These are phyloP conservation scores for Galagoides demidoff DNA, from an alignment of 2,797 vertebrate genomes.

Conservation along the genomic window DNA sequence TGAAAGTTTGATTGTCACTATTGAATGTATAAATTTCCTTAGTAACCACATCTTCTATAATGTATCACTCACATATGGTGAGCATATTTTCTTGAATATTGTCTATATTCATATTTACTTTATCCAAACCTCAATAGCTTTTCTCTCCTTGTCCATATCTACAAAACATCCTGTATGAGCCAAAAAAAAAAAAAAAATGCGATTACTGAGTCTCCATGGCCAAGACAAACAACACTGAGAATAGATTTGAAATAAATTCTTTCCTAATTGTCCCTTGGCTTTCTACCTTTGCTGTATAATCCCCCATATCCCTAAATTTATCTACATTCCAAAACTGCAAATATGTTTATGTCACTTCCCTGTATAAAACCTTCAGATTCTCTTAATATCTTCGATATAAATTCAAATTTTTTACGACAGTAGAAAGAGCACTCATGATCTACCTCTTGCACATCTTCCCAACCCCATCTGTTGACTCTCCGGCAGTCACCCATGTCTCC, in stretches of 20 bases:
- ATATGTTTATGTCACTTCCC: neutral
- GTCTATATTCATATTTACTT: neutral
- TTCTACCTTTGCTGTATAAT: neutral
- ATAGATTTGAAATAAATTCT: neutral
- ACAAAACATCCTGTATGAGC: neutral
- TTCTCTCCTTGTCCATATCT: neutral
- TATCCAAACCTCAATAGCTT: neutral
- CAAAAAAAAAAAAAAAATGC: neutral
- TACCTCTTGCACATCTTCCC: neutral
- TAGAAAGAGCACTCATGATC: neutral
- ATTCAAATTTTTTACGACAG: neutral
- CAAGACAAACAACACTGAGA: neutral
- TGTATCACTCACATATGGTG: neutral
- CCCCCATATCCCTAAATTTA: neutral
- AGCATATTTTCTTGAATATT: neutral
- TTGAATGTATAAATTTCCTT: neutral
- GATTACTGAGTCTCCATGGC: neutral
- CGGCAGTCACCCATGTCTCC: neutral
- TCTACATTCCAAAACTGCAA: neutral
- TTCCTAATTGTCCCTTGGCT: neutral
- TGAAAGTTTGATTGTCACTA: neutral
- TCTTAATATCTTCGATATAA: neutral
- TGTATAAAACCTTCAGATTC: neutral
- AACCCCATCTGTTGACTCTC: neutral
- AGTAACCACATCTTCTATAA: neutral